A percentile compares a stretch with the other conserved stretches of the same genome.
These are phyloP conservation scores for Eutolmus rufibarbis DNA, from an alignment of 2,888 invertebrate species.

Conservation along the genomic window DNA sequence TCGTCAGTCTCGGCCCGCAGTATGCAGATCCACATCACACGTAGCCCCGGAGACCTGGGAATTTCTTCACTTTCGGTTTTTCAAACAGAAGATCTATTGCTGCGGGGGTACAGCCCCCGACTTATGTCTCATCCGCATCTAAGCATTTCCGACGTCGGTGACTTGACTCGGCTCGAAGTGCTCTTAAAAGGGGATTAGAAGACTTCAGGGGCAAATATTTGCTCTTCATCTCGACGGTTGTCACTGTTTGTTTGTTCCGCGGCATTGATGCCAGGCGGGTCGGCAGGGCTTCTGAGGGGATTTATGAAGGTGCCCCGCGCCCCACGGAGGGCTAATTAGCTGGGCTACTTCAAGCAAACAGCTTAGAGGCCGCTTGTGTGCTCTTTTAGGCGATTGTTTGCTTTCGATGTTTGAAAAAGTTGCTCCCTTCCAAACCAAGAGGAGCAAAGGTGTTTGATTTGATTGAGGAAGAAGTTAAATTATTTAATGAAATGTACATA, in stretches of 20 bases:
- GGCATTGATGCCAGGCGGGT: background rate
- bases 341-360: background rate
- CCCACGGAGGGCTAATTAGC: background rate
- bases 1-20: background rate
- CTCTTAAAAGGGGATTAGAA: constrained; percentile 3
- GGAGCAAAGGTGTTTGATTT: background rate
- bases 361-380: background rate
- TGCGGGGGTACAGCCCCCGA: background rate
- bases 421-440: background rate
- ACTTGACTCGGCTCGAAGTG: background rate
- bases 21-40: background rate
- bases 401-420: background rate
- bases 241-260: constrained; percentile 7
- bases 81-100: background rate
- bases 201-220: background rate
- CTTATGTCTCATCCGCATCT: background rate
- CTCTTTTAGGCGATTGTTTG: background rate
- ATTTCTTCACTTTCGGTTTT: background rate
- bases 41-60: background rate
- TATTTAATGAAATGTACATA: background rate
- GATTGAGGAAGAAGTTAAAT: background rate
- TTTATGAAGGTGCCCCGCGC: background rate
- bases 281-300: background rate
- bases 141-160: background rate
- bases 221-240: background rate